A percentile compares a stretch with the other conserved stretches of the same genome.
These are phyloP conservation scores for Alectura lathami DNA, from an alignment of 2,113 vertebrate species.

Conservation along the genomic window DNA sequence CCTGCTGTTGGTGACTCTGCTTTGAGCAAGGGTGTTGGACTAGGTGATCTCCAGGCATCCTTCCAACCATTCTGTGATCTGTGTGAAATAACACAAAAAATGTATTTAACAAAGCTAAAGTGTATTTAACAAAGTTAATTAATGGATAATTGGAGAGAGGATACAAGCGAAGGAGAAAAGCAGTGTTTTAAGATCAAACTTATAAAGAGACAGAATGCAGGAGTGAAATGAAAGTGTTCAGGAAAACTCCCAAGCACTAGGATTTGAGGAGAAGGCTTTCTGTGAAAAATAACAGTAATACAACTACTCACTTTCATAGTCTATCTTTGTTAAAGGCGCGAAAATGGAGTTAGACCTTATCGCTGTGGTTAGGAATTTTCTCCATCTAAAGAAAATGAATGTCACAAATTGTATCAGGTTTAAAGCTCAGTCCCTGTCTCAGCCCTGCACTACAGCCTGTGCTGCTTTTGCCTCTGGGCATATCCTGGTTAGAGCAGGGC, in stretches of 20 bases:
- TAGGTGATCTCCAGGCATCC: not conserved
- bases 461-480: not conserved
- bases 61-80: not conserved
- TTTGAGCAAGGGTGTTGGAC: not conserved
- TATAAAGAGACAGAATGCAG: not conserved
- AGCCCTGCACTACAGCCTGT: not conserved
- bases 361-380: not conserved
- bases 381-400: constrained; percentile 23
- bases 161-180: not conserved
- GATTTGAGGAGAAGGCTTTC: not conserved
- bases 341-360: not conserved
- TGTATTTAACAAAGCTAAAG: not conserved
- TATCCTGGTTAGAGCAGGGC: not conserved
- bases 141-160: not conserved
- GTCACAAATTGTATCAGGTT: not conserved
- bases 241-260: not conserved
- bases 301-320: constrained; percentile 30
- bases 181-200: not conserved
- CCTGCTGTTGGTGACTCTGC: not conserved
- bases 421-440: not conserved
- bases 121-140: not conserved
- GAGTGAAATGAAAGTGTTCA: not conserved
- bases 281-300: constrained; percentile 33
- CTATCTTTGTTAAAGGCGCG: not conserved
- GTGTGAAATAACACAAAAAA: not conserved